Base-by-base conservation (phyloP, 2,113 vertebrate species). In the Numenius arquata region DNA sequence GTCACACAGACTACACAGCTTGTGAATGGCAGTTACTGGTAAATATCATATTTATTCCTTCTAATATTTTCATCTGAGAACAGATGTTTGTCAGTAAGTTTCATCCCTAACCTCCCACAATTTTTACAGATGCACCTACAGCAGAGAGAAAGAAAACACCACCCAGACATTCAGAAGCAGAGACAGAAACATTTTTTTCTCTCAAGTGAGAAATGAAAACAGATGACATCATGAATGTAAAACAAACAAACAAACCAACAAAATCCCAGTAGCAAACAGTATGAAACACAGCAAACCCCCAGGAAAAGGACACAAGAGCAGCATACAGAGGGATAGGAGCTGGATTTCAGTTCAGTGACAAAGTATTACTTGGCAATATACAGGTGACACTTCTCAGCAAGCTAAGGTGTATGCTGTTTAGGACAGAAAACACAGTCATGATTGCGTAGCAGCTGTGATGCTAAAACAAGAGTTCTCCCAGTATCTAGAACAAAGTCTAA, bases 41-140 rank as follows among this genome's bases (percentile, higher is more conserved):
- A 77, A 92, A 14, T 48, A 73, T 3, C 56, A 36, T 53, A 20
- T 53, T 86, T 89, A 58, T 6, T 81, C 45, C 40, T 32, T 34
- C 79, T 86, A 48, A 10, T 45, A 77, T n/a, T 85, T 84, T 56
- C 41, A 83, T 18, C 63, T 86, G 93, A 43, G 25, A 88, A 52
- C 34, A 73, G 32, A 40, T 79, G 63, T 88, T 63, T 43, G 38
- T 67, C 61, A 71, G 21, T 45, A 66, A 55, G 21, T 34, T 86
- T 73, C 34, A 40, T 45, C 27, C 22, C 82, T 85, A 36, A 25
- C 61, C 78, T 71, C 45, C 34, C 65, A 71, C 25, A 27, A 1
- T 30, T 85, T 66, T 78, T 85, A 89, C 30, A 40, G 34, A 12
- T 17, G 36, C 17, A 70, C 27, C 29, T 75, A 58, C 2, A 23